Evolutionary conservation across 2,113 vertebrate species (phyloP).

Genomic region (Cebus imitator): DNA sequence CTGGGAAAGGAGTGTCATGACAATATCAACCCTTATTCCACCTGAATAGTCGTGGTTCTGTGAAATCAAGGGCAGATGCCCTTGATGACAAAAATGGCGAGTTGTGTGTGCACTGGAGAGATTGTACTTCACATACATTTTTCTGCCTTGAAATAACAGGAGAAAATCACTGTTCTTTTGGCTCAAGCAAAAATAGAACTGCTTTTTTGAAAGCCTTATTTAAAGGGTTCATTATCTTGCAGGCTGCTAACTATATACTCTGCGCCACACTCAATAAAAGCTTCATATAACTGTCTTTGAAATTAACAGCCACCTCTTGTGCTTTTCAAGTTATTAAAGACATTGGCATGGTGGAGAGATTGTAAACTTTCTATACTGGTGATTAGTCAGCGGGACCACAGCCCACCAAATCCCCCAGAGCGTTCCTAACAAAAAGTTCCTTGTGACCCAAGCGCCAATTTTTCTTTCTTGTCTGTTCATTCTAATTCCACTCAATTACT

Average conservation of each 20-base stretch:
- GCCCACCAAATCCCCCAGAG: constrained; percentile 68
- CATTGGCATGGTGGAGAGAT: constrained; percentile 47
- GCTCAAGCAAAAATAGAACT: constrained; percentile 53
- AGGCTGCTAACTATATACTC: constrained; percentile 61
- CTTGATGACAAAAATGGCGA: not conserved
- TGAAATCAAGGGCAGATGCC: fast-evolving
- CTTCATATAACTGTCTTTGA: constrained; percentile 72
- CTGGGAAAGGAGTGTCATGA: not conserved
- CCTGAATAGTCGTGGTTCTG: too few species aligned
- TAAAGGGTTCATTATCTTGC: constrained; percentile 68
- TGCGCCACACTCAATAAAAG: constrained; percentile 68
- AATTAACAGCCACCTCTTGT: constrained; percentile 74
- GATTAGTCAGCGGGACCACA: constrained; percentile 69
- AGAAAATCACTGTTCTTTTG: constrained; percentile 35
- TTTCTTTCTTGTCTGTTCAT: constrained; percentile 75
- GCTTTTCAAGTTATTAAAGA: constrained; percentile 75
- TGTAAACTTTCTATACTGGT: constrained; percentile 72
- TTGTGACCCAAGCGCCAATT: constrained; percentile 71
- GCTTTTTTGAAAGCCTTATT: constrained; percentile 41
- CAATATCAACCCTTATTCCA: not conserved
- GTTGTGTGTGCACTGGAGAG: not conserved
- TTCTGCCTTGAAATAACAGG: constrained; percentile 40
- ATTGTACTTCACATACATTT: not conserved
- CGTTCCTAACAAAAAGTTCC: constrained; percentile 70
- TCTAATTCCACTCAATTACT: constrained; percentile 72